Evolutionary conservation across 2,113 vertebrate species (phyloP), one percentile per base, ranked within the genome.

Genomic region (Rhinopithecus roxellana): DNA sequence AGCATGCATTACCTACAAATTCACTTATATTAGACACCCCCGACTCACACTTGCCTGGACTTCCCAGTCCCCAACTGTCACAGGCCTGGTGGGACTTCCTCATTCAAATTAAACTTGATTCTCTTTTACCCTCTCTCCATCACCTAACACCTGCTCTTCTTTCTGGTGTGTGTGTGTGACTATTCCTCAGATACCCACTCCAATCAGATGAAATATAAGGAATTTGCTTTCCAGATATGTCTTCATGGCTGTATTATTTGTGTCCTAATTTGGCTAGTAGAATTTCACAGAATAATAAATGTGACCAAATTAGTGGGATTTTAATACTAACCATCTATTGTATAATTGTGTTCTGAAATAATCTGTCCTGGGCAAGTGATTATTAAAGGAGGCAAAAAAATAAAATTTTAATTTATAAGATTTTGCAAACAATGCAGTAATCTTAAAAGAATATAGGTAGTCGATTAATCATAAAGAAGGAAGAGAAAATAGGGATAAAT

Each of bases 221-320:
- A 98, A 97, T 96, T 96, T 96, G 59, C 64, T 98, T 96, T 95
- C 97, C 97, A 97, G 96, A 97, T 97, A 96, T 93, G 85, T 82
- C 84, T 90, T 90, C 93, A 85, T 45, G 82, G 52, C 79, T 85
- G 25, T 90, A 84, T 87, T 90, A 88, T 88, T 94, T 95, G 85
- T 85, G 16, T 94, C 70, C 84, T 97, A 90, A 88, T 86, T 93
- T 89, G 50, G 74, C 95, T 94, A 89, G 84, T 93, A 86, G 91
- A 93, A 96, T 93, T 64, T 93, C 78, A 95, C 80, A 95, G 95
- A 86, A 93, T 85, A 96, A 93, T 94, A 96, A 95, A 88, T 95
- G 59, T 59, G 89, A 97, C 70, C 67, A 91, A 96, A 97, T 96
- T 78, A 85, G 85, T 80, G 88, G 50, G 69, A 86, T 82, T 95